Evolutionary conservation across 2,888 invertebrate genomes (phyloP).

Genomic region (Heliconius sara): DNA sequence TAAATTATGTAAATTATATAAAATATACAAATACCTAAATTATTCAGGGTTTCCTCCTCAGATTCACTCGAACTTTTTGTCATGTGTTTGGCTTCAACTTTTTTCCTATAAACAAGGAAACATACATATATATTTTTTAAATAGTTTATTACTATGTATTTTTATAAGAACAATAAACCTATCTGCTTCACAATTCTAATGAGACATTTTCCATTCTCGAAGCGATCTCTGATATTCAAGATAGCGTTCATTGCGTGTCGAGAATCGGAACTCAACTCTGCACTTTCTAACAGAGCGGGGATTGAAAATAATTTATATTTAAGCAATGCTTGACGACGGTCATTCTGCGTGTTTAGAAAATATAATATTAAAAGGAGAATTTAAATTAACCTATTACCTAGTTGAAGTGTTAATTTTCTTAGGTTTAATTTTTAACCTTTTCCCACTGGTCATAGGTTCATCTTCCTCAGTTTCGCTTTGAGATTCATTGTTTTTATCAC

Average conservation of each 20-base stretch:
- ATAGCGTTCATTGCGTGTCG: neutral
- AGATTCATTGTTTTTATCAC: conserved; percentile 78
- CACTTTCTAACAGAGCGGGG: neutral
- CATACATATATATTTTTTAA: neutral
- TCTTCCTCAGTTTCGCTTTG: conserved; percentile 77
- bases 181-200: neutral
- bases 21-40: conserved; percentile 66
- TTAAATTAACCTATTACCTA: conserved; percentile 57
- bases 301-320: neutral
- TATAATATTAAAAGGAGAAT: neutral
- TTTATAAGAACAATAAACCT: no score
- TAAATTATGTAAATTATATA: neutral
- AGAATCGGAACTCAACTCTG: conserved; percentile 1
- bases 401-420: conserved; percentile 75
- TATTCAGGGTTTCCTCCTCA: conserved; percentile 77
- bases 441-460: conserved; percentile 71
- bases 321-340: no score
- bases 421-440: conserved; percentile 78
- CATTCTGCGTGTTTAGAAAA: no score
- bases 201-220: no score
- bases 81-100: conserved; percentile 82
- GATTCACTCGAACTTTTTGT: conserved; percentile 82
- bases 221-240: no score
- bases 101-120: conserved; percentile 69
- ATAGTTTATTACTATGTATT: no score